Evolutionary conservation across 2,797 vertebrate species (phyloP).

Genomic region (Microcaecilia unicolor): DNA sequence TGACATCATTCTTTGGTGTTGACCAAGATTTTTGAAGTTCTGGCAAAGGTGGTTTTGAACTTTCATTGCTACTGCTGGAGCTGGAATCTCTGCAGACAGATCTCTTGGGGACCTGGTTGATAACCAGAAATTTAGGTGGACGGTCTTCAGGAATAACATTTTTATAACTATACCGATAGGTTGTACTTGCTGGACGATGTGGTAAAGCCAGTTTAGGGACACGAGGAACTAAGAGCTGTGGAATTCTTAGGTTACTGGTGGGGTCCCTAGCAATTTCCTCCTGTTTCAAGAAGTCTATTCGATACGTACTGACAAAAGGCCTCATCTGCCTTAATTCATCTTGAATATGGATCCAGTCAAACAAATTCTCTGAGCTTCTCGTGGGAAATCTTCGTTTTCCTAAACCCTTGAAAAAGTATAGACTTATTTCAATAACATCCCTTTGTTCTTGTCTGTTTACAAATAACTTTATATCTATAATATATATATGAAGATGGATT

Average conservation of each 20-base stretch:
- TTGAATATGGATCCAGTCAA: conserved; percentile 33
- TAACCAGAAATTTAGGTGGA: neutral
- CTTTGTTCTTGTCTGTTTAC: neutral
- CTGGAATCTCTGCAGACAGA: neutral
- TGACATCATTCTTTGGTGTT: neutral
- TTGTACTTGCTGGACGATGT: conserved; percentile 15
- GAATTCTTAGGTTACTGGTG: neutral
- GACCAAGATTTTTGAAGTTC: too few relatives aligned
- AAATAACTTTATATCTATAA: neutral
- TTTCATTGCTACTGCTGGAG: neutral
- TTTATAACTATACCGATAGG: conserved; percentile 25
- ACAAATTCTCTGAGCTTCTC: conserved; percentile 20
- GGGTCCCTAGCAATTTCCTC: neutral
- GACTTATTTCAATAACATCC: neutral
- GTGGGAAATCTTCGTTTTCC: conserved; percentile 29
- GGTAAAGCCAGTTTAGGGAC: neutral
- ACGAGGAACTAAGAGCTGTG: conserved; percentile 30
- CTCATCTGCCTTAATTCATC: conserved; percentile 21
- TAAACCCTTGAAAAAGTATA: conserved; percentile 23
- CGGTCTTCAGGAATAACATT: conserved; percentile 14
- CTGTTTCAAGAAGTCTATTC: conserved; percentile 18
- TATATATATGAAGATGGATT: neutral
- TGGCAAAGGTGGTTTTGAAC: too few relatives aligned
- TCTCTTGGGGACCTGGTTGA: neutral
- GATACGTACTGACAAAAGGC: conserved; percentile 43